These are phyloP conservation scores for Drosophila bocqueti DNA, from an alignment of 1,140 invertebrate genomes.

Conservation along the genomic window DNA sequence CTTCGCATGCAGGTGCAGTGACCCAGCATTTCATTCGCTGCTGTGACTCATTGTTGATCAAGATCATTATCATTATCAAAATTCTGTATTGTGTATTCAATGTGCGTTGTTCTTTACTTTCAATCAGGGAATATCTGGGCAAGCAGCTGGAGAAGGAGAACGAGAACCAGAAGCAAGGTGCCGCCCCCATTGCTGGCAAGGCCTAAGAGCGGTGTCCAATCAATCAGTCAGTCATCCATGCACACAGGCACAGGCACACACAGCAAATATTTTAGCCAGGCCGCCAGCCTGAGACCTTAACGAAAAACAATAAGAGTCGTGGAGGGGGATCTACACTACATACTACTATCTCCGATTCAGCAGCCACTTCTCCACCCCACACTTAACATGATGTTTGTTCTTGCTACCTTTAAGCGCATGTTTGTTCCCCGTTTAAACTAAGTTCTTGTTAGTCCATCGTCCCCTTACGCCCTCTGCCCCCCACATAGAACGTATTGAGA, in stretches of 20 bases:
- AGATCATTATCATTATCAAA: constrained; percentile 20
- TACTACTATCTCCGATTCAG: constrained; percentile 7
- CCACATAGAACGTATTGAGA: constrained; percentile 48
- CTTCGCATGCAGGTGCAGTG: constrained; percentile 46
- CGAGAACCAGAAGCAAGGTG: constrained; percentile 78
- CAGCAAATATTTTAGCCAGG: constrained; percentile 53
- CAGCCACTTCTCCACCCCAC: constrained; percentile 13
- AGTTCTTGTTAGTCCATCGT: constrained; percentile 61
- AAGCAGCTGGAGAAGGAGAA: constrained; percentile 96
- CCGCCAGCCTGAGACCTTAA: constrained; percentile 66
- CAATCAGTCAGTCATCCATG: constrained; percentile 62
- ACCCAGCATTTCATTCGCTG: constrained; percentile 11
- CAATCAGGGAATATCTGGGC: constrained; percentile 96
- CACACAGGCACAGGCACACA: constrained; percentile 52
- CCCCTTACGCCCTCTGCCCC: constrained; percentile 15
- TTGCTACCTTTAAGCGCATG: constrained; percentile 73
- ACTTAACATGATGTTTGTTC: constrained; percentile 64
- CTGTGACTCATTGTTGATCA: neutral
- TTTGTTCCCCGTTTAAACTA: constrained; percentile 68
- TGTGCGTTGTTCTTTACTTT: constrained; percentile 36
- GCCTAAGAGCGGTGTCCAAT: constrained; percentile 57
- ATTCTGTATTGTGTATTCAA: constrained; percentile 29
- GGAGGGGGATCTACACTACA: constrained; percentile 16
- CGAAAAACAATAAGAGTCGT: constrained; percentile 70
- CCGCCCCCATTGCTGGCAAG: constrained; percentile 80